Evolutionary conservation across 2,113 vertebrate species (phyloP), one percentile per base, ranked within the genome.

Genomic region (Salvelinus alpinus): DNA sequence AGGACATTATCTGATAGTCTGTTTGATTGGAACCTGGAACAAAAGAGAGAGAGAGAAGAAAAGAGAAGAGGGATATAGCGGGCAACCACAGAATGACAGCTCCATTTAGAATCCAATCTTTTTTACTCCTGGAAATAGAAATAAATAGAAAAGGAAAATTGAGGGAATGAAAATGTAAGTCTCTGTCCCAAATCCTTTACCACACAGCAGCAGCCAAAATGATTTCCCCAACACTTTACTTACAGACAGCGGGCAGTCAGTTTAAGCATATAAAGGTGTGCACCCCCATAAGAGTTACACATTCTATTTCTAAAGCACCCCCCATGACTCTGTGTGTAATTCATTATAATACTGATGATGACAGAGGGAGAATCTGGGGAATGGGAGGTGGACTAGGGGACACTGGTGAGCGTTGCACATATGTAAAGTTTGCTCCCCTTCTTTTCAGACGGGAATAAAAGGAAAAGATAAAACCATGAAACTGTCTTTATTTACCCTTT

Each of bases 81-180:
- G 27, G 27, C 12, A 44, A 34, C 59, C 67, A 65, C 31, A 64
- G 54, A 78, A 69, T 65, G 20, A 64, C 72, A 74, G 71, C 67
- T 20, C 18, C 57, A 66, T 79, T 71, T 57, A n/a, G 25, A 66
- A 38, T 34, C 70, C 57, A 64, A 38, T 70, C 66, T 64, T 13
- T 74, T 66, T 13, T 66, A 29, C 29, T 11, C 5, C 9, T 11
- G 60, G 3, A 64, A 29, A 66, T 24, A 18, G 25, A 5, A 66
- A 66, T 66, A 29, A 14, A 14, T 31, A 16, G 1, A 66, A 18
- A 29, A 29, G 64, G 25, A 5, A 66, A 66, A 24, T 22, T 29
- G 14, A 16, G 64, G 12, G 13, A 66, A 24, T 22, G 3, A 24
- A 22, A 66, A 24, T 16, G n/a, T 29, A 66, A 31, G 64, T 16